Conservation (phyloP, 2,113 vertebrate species). For the Plecotus auritus region DNA sequence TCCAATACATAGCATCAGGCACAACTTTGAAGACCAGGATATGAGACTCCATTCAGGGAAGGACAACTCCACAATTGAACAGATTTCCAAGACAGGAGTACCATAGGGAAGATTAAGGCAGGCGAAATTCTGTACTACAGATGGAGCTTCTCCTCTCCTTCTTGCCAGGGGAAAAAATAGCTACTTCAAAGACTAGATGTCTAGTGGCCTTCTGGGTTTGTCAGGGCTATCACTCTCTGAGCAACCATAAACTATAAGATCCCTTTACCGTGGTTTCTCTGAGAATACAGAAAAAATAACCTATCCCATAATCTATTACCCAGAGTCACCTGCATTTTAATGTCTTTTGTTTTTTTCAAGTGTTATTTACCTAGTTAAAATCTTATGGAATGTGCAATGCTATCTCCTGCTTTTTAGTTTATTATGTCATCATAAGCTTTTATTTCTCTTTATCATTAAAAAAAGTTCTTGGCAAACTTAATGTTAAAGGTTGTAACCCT, state of each 20-base stretch:
- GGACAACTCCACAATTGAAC: background rate
- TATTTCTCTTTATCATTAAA: background rate
- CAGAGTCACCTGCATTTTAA: background rate
- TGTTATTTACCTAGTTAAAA: slow-evolving; percentile 23
- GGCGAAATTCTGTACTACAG: background rate
- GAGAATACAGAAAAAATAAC: background rate
- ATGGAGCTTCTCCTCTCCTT: background rate
- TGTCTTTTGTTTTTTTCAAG: background rate
- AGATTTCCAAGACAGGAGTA: background rate
- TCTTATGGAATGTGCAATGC: background rate
- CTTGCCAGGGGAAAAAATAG: background rate
- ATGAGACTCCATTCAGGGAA: background rate
- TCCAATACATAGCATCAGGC: background rate
- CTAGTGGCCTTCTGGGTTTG: background rate
- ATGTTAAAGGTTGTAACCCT: background rate
- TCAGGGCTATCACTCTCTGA: background rate
- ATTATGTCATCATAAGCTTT: background rate
- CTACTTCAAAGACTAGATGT: background rate
- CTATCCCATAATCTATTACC: background rate
- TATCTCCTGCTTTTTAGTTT: slow-evolving; percentile 5
- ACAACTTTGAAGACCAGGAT: background rate
- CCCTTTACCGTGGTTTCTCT: background rate
- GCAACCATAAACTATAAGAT: background rate
- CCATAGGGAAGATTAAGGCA: background rate
- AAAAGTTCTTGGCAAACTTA: background rate